phyloP scores from a whole-genome alignment of 2,888 invertebrate genomes.

The Drosophila seclusa region DNA sequence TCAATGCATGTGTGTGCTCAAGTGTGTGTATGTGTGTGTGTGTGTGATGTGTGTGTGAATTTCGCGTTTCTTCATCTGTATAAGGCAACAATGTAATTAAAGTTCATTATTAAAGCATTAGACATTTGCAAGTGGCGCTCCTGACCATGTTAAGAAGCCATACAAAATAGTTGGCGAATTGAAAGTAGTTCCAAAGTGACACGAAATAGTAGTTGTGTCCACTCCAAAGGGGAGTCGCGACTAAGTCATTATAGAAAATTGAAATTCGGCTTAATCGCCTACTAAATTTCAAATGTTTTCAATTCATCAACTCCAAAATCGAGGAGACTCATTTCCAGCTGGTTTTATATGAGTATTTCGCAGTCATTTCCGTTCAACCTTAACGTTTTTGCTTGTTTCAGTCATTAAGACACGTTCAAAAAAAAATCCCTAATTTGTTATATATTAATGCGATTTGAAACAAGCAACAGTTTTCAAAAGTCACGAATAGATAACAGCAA shows the following conservation, averaged over 20 bases:
- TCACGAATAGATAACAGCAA: not conserved
- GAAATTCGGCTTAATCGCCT: not conserved
- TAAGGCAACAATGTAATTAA: constrained; percentile 22
- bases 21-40: not conserved
- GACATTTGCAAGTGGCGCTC: constrained; percentile 43
- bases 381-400: not conserved
- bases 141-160: constrained; percentile 24
- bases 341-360: not conserved
- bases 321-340: not conserved
- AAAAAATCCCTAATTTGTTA: not conserved
- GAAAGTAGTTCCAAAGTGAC: not conserved
- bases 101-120: constrained; percentile 57
- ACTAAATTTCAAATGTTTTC: not conserved
- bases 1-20: not conserved
- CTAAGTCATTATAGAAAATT: not conserved
- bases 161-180: not conserved
- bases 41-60: not conserved
- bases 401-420: not conserved
- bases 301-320: not conserved
- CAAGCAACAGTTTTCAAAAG: not conserved
- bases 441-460: not conserved
- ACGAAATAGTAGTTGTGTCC: not conserved
- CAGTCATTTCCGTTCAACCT: not conserved
- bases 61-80: constrained; percentile 1
- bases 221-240: not conserved